Evolutionary conservation across 2,888 invertebrate species (phyloP).

Genomic region (Athripsodes cinereus): DNA sequence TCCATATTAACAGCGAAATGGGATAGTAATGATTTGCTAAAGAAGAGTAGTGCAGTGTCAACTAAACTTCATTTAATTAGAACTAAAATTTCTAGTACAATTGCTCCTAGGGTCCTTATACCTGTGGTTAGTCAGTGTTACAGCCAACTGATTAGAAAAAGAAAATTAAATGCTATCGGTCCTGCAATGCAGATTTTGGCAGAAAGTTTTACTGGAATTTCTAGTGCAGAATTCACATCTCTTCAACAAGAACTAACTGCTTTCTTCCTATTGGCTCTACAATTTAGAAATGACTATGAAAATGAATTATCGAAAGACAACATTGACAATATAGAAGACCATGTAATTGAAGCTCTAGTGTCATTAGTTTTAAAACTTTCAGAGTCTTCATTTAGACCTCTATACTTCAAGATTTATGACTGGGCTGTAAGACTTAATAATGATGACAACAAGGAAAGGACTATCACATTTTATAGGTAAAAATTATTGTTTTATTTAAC

Average conservation of each 20-base stretch:
- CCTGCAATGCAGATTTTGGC: constrained; percentile 71
- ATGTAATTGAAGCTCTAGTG: constrained; percentile 71
- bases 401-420: constrained; percentile 80
- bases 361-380: constrained; percentile 80
- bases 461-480: constrained; percentile 77
- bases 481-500: constrained; percentile 18
- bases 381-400: constrained; percentile 81
- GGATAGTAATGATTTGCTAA: constrained; percentile 42
- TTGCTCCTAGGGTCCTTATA: constrained; percentile 70
- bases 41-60: constrained; percentile 49
- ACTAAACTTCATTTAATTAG: constrained; percentile 56
- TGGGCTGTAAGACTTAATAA: constrained; percentile 70
- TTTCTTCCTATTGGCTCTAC: constrained; percentile 68
- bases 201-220: constrained; percentile 62
- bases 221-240: constrained; percentile 56
- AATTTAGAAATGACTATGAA: constrained; percentile 56
- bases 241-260: constrained; percentile 62
- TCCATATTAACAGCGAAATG: constrained; percentile 53
- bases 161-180: constrained; percentile 55
- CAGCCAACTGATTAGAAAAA: constrained; percentile 51
- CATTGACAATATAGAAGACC: constrained; percentile 61
- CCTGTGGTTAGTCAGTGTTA: constrained; percentile 67
- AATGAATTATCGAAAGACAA: constrained; percentile 34
- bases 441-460: constrained; percentile 55
- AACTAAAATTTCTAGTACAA: constrained; percentile 59